Base-by-base conservation (phyloP, 2,797 vertebrate genomes). In the Clarias pachynema region DNA sequence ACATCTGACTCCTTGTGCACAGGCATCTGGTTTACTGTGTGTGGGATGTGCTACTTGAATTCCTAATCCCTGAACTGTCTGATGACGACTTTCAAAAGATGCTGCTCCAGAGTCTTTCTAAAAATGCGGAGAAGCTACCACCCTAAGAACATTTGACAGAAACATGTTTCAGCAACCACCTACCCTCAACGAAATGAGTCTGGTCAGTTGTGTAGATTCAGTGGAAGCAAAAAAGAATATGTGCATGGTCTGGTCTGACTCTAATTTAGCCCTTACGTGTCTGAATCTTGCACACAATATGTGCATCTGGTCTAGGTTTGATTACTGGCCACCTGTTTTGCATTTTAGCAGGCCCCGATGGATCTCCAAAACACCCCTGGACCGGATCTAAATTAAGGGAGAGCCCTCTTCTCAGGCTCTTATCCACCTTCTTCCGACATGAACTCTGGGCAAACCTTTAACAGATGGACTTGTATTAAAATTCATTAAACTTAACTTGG, bases 11-110 rank as follows among this genome's bases (percentile, higher is more conserved):
- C 9, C 68, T 90, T 91, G 24, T 92, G 78, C 78, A 86, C 91
- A 98, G 97, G 92, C 96, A 99, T 90, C 94, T 99, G 91, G 94
- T 98, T 91, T 98, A 96, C 93, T 96, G 95, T 90, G 90, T 98
- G 59, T 95, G 96, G 90, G 97, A 99, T 87, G 91, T 98, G 88
- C 94, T 99, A 69, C 91, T 98, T 90, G 97, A 97, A 90, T 96
- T 96, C 90, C 91, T 99, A 91, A 93, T 97, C 88, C 96, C 97
- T 85, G 95, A 96, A 87, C 89, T 90, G 63, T 93, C 94, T 0
- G 91, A 92, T 3, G 88, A 96, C 29, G 93, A 94, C 89, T 95
- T 95, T 89, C 94, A 96, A 88, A 93, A 89, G 80, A 91, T 89
- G 44, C 89, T 96, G 56, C 87, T 96, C 81, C 91, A 93, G 74